Base-by-base conservation (phyloP, 37 sponge, comb jelly and placozoan genomes). In the Halichondria panicea region DNA sequence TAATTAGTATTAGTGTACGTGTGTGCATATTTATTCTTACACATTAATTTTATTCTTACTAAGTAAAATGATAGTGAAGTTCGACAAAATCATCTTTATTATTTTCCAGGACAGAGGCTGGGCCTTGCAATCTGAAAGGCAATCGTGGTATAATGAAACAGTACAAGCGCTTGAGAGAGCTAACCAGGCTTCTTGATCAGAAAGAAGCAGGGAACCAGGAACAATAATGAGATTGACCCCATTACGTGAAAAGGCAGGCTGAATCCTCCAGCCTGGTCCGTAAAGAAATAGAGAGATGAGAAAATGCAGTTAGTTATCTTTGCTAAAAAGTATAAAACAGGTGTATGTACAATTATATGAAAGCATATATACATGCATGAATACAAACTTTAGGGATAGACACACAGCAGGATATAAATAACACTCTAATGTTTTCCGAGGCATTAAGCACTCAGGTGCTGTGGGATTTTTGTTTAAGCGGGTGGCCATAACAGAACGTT, bases 261-360 rank as follows among this genome's bases (percentile, higher is more conserved):
- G 55, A 84, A 84, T 25, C 84, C 84, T n/a, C 77, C 77, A 46
- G 46, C 25, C 84, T 84, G 39, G 28, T 43, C 4, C 4, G 19
- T 35, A 32, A 8, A 37, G 3, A 11, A 1, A 40, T 2, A 66
- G 56, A 55, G 3, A n/a, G 25, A 55, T 3, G 8, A 9, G 22
- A 27, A 7, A 55, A 55, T 2, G 9, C n/a, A n/a, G n/a, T n/a
- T n/a, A n/a, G n/a, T n/a, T n/a, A n/a, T n/a, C n/a, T n/a, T n/a
- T n/a, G n/a, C n/a, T n/a, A 37, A 5, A 72, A 19, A 35, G 39
- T 35, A 36, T 37, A 9, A 32, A 64, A 37, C 38, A 64, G 38
- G 4, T 35, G 32, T 64, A 28, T 37, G 11, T 21, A 8, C 38
- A 11, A 9, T 30, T 34, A 35, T 31, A 24, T 64, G 35, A 64